These are phyloP conservation scores for Callyntrura guangdongensis DNA, from an alignment of 2,888 invertebrate species.

Conservation along the genomic window DNA sequence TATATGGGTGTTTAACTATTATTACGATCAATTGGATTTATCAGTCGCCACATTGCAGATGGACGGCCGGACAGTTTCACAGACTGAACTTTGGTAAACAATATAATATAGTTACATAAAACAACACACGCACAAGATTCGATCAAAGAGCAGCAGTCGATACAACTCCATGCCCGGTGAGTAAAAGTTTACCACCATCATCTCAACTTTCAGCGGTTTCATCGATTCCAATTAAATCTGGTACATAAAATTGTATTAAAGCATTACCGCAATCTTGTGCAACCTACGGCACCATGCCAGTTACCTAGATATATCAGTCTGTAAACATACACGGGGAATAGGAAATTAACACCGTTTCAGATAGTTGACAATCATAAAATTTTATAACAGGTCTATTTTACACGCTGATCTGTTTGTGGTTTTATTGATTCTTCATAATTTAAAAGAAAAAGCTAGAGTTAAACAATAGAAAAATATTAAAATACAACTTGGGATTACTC, in stretches of 20 bases:
- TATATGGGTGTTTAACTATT: too few species aligned
- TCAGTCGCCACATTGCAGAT: too few species aligned
- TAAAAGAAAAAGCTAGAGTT: conserved; percentile 25
- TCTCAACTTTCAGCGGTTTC: conserved; percentile 52
- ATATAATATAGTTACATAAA: too few species aligned
- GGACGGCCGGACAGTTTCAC: too few species aligned
- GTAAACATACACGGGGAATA: too few species aligned
- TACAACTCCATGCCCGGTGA: neutral
- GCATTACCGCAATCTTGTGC: neutral
- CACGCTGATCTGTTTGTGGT: conserved; percentile 44
- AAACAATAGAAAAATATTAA: neutral
- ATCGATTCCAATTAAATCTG: conserved; percentile 5
- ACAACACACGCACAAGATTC: too few species aligned
- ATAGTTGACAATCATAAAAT: conserved; percentile 52
- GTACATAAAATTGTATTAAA: neutral
- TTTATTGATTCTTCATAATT: conserved; percentile 21
- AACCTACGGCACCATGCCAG: too few species aligned
- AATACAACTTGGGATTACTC: neutral
- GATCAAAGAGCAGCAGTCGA: neutral
- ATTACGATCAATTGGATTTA: too few species aligned
- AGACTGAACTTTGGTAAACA: too few species aligned
- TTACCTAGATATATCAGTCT: too few species aligned
- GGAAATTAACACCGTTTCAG: conserved; percentile 48
- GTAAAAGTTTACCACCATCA: neutral
- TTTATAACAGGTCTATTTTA: conserved; percentile 61